phyloP scores from a whole-genome alignment of 2,113 vertebrate species.

The Echinops telfairi region DNA sequence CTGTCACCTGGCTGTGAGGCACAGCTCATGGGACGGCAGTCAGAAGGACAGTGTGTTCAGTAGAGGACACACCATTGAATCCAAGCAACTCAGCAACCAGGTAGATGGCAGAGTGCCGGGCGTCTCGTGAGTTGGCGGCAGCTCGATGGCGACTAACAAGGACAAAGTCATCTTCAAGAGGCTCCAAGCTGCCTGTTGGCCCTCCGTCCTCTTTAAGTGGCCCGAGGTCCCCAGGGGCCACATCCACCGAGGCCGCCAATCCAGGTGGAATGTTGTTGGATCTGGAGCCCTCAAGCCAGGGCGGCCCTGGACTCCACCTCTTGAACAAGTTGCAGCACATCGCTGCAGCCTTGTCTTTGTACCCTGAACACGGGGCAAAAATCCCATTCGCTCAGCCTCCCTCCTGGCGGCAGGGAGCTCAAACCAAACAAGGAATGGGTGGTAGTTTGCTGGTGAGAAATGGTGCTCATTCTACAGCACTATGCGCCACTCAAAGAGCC shows the following conservation, averaged over 20 bases:
- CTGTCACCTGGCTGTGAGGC: background rate
- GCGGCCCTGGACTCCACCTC: background rate
- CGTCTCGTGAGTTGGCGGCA: background rate
- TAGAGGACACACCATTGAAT: background rate
- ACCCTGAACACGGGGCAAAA: background rate
- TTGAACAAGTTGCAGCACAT: background rate
- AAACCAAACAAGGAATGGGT: background rate
- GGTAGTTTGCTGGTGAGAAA: background rate
- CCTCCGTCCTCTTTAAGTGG: background rate
- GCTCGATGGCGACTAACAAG: background rate
- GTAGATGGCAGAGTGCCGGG: background rate
- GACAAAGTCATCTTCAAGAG: background rate
- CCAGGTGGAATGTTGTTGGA: background rate
- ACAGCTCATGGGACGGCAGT: background rate
- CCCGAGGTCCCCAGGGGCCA: background rate
- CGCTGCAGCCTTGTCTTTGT: background rate
- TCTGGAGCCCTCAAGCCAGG: background rate
- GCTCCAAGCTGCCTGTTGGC: background rate
- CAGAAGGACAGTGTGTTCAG: background rate
- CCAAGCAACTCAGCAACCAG: too few relatives aligned
- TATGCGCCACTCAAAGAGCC: too few relatives aligned
- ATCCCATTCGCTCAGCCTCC: background rate
- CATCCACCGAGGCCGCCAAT: background rate
- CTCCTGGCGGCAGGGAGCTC: rapidly evolving
- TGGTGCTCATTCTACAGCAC: too few relatives aligned